phyloP scores from a whole-genome alignment of 1,140 invertebrate species.

The Zaprionus davidi region DNA sequence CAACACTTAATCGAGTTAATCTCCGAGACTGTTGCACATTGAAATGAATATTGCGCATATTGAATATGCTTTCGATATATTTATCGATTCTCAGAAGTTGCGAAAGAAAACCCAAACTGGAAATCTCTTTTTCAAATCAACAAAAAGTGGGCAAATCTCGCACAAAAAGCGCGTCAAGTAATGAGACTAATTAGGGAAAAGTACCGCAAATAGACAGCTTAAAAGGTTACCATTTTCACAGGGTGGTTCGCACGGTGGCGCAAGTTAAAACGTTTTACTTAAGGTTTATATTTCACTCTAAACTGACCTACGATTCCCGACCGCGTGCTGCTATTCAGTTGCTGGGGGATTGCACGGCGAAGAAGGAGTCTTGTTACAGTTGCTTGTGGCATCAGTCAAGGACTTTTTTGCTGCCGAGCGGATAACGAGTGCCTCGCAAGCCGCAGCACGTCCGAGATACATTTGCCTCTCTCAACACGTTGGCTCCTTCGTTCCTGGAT shows the following conservation, averaged over 20 bases:
- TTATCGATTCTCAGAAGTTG: neutral
- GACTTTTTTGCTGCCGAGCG: conserved; percentile 31
- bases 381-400: conserved; percentile 29
- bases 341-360: conserved; percentile 4
- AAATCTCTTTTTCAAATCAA: neutral
- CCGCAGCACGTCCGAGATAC: conserved; percentile 74
- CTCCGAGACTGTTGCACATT: neutral
- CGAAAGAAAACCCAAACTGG: neutral
- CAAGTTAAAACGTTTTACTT: conserved; percentile 1
- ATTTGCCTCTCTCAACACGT: conserved; percentile 69
- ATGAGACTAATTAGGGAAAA: conserved; percentile 1
- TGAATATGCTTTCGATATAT: neutral
- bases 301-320: conserved; percentile 27
- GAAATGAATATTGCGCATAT: neutral
- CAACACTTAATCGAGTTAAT: neutral
- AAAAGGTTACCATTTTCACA: neutral
- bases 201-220: neutral
- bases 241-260: neutral
- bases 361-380: conserved; percentile 28
- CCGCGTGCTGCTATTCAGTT: neutral
- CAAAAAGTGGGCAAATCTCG: neutral
- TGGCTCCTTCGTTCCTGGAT: conserved; percentile 24
- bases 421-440: conserved; percentile 49
- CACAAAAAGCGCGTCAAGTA: neutral
- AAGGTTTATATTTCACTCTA: conserved; percentile 24